Conservation (phyloP, 2,888 invertebrate species). For the Nomada fucata region DNA sequence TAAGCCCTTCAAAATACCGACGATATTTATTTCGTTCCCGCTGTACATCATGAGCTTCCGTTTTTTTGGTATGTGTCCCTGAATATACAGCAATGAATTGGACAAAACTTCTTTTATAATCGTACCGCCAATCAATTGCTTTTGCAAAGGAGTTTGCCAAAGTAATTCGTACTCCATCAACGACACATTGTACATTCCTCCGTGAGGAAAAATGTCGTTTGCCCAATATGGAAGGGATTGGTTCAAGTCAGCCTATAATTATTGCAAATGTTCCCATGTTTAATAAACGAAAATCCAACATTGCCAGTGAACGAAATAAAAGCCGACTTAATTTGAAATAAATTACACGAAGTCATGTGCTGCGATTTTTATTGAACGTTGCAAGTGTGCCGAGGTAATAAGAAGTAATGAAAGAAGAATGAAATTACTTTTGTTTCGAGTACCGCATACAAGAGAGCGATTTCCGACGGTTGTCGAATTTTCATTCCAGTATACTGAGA, state of each 20-base stretch:
- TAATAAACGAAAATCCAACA: too few relatives aligned
- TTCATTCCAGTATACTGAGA: constrained; percentile 49
- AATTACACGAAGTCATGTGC: too few relatives aligned
- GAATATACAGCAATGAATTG: constrained; percentile 63
- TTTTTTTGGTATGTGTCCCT: constrained; percentile 18
- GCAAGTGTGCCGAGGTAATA: too few relatives aligned
- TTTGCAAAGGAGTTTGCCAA: constrained; percentile 84
- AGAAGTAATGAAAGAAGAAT: neutral
- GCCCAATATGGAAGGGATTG: constrained; percentile 86
- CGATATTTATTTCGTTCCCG: constrained; percentile 77
- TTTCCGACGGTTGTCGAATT: constrained; percentile 52
- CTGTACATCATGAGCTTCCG: constrained; percentile 77
- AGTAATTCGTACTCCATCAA: constrained; percentile 86
- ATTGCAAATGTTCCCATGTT: neutral
- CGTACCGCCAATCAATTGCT: constrained; percentile 86
- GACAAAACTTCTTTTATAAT: constrained; percentile 73
- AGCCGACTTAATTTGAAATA: neutral
- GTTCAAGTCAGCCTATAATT: constrained; percentile 69
- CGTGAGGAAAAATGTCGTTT: constrained; percentile 84
- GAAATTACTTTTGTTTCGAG: constrained; percentile 64
- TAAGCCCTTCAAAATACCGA: constrained; percentile 76
- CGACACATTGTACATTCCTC: constrained; percentile 85
- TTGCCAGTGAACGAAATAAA: too few relatives aligned
- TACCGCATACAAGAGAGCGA: constrained; percentile 55
- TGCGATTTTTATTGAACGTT: too few relatives aligned